Evolutionary conservation across 53 echinoderm and acorn worm genomes (phyloP).

Genomic region (Echinarachnius parma): DNA sequence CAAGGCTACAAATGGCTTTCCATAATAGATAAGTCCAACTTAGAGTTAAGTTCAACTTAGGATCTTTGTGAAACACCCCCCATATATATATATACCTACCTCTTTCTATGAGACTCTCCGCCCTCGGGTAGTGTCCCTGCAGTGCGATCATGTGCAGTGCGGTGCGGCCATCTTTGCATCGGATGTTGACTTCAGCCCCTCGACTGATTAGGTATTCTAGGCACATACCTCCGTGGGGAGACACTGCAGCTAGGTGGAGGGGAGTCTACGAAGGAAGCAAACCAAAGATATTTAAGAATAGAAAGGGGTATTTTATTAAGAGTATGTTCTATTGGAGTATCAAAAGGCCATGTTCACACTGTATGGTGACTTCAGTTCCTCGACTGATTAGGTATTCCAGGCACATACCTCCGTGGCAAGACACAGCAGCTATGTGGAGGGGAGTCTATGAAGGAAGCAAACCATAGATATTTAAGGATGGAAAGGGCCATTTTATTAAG

Average conservation of each 20-base stretch:
- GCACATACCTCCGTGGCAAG: constrained; percentile 92
- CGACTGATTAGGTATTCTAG: constrained; percentile 82
- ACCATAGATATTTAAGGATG: too few relatives aligned
- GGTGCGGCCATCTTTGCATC: constrained; percentile 90
- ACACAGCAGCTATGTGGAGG: constrained; percentile 86
- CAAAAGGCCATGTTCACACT: constrained; percentile 92
- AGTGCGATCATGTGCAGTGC: constrained; percentile 98
- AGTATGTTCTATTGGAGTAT: too few relatives aligned
- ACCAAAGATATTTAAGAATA: too few relatives aligned
- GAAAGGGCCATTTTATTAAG: too few relatives aligned
- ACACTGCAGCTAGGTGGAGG: constrained; percentile 86
- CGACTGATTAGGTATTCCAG: constrained; percentile 82
- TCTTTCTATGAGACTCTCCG: constrained; percentile 85
- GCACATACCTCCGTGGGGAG: constrained; percentile 93
- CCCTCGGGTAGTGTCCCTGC: constrained; percentile 87
- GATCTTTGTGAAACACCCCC: too few relatives aligned
- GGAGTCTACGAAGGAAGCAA: too few relatives aligned
- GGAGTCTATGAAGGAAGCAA: too few relatives aligned
- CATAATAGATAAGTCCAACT: too few relatives aligned
- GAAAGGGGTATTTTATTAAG: too few relatives aligned
- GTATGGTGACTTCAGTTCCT: constrained; percentile 80
- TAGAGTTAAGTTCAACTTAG: too few relatives aligned
- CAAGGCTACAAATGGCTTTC: too few relatives aligned
- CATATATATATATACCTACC: too few relatives aligned
- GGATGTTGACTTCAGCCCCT: constrained; percentile 82